These are phyloP conservation scores for Aviceda subcristata DNA, from an alignment of 2,113 vertebrate genomes.

Conservation along the genomic window DNA sequence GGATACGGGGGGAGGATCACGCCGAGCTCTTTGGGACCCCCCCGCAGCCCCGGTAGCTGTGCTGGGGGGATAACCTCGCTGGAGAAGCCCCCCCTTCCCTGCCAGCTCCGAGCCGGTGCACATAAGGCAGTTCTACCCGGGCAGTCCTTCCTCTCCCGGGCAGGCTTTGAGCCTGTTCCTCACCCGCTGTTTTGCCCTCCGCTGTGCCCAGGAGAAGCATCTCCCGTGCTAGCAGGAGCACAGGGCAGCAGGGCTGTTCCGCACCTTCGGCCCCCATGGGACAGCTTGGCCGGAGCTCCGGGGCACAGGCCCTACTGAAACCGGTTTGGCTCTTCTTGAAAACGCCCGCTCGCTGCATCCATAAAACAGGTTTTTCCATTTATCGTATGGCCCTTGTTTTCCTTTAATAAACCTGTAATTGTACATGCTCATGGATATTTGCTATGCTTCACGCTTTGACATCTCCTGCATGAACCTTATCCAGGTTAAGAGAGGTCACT, in stretches of 20 bases:
- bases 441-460: constrained; percentile 18
- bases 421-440: constrained; percentile 24
- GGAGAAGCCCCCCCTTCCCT: neutral
- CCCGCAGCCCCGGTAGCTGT: too few species aligned
- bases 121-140: too few species aligned
- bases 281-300: accelerated
- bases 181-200: neutral
- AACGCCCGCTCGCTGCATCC: accelerated
- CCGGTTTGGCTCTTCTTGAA: accelerated
- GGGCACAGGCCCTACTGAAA: neutral
- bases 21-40: neutral
- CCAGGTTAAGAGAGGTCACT: constrained; percentile 28
- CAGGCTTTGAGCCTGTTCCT: neutral
- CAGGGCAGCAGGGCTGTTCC: neutral
- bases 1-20: neutral
- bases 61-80: too few species aligned
- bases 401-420: constrained; percentile 48
- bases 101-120: neutral
- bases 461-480: neutral
- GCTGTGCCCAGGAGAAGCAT: neutral
- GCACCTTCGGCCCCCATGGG: accelerated
- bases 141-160: too few species aligned
- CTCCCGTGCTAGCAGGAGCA: too few species aligned
- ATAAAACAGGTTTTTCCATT: accelerated
- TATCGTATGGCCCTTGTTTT: neutral